A percentile compares a stretch with the other conserved stretches of the same genome.
Conservation (phyloP, 2,113 vertebrate genomes). For the Sinocyclocheilus maitianheensis region DNA sequence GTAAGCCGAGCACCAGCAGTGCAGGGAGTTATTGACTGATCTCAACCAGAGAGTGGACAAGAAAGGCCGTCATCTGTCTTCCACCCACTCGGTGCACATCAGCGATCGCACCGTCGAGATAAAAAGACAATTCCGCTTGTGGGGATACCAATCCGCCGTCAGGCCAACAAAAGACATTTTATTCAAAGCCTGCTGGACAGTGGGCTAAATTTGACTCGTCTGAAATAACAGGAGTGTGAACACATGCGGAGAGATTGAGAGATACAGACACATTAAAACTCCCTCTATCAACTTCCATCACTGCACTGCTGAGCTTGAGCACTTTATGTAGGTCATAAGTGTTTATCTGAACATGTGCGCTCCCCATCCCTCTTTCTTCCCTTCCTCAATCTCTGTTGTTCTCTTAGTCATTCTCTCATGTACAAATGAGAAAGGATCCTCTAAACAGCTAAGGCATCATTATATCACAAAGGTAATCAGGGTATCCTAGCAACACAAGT, state of each 20-base stretch:
- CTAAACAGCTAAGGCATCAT: constrained; percentile 10
- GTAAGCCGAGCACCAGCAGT: constrained; percentile 5
- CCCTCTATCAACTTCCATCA: constrained; percentile 50
- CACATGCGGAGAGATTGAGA: constrained; percentile 11
- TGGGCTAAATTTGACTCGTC: constrained; percentile 17
- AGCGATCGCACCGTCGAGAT: neutral
- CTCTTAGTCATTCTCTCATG: constrained; percentile 24
- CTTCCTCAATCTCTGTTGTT: constrained; percentile 33
- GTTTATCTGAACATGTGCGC: constrained; percentile 52
- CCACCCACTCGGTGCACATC: neutral
- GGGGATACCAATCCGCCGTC: neutral
- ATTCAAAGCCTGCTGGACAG: constrained; percentile 28
- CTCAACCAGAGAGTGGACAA: neutral
- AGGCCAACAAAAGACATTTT: constrained; percentile 9
- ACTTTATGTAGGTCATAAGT: constrained; percentile 52
- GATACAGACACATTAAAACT: constrained; percentile 22
- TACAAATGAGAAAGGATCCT: constrained; percentile 31
- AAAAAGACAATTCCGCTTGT: constrained; percentile 21
- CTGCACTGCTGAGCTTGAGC: constrained; percentile 50
- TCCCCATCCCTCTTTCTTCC: constrained; percentile 35
- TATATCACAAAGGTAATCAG: constrained; percentile 33
- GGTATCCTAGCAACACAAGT: constrained; percentile 15
- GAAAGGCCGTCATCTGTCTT: constrained; percentile 22
- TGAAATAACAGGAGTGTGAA: constrained; percentile 29
- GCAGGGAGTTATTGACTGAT: constrained; percentile 26